Base-by-base conservation (phyloP, 2,888 invertebrate species). In the Isoperla grammatica region DNA sequence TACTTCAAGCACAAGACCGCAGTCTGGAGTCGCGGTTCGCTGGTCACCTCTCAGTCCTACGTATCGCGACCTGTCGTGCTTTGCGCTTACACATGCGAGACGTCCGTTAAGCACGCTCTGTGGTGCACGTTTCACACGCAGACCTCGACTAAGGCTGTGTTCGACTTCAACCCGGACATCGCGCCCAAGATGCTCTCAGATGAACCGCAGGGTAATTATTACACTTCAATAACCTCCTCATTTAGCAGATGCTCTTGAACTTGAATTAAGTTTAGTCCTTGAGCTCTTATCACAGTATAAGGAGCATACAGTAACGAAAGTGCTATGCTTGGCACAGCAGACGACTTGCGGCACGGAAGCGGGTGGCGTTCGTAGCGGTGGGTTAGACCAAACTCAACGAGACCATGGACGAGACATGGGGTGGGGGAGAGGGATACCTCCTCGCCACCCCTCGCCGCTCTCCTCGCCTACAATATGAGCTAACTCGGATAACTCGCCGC, bases 1-100 rank as follows among this genome's bases (percentile, higher is more conserved):
- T 95, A 93, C 78, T 83, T 90, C 1, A 87, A 85, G 68, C 91
- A 88, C 1, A 84, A 88, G 70, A 88, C 90, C 15, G 93, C 90
- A 2, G 82, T 95, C 35, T 91, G 90, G 88, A 87, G 76, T 61
- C 67, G 69, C 50, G 73, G 74, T 2, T 48, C 49, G 6, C 22
- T 37, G n/a, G 19, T 15, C n/a, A 17, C 19, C 48, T 11, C 6
- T 12, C 8, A 11, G n/a, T 43, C 54, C n/a, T 39, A 48, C 6
- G 50, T 22, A 17, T 43, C 56, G 13, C 9, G 35, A 13, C n/a
- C n/a, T n/a, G 55, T 59, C 19, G 59, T 64, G 35, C 15, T 87
- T 19, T 81, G 83, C 65, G 87, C 89, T 57, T 95, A 88, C 71
- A 91, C 92, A 4, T 83, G 90, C 68, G 88, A 91, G 60, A 82